Percentiles rank a stretch among this genome's conserved stretches.
These are phyloP conservation scores for Euwallacea fornicatus DNA, from an alignment of 1,140 invertebrate genomes.

Conservation along the genomic window DNA sequence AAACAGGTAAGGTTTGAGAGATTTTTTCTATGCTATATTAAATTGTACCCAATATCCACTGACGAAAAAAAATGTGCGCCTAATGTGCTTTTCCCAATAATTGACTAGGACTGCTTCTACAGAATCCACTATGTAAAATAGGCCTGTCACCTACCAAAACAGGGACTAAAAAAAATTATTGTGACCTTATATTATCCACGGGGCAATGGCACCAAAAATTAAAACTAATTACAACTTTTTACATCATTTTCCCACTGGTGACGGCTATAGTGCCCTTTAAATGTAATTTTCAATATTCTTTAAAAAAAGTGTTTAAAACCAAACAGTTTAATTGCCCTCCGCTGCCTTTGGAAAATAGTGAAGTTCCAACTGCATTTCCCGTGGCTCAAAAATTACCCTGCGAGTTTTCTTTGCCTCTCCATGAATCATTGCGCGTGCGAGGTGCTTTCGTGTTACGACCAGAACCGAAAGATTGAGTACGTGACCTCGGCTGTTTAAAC, in stretches of 20 bases:
- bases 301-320: too few relatives aligned
- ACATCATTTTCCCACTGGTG: conserved; percentile 17
- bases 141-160: conserved; percentile 21
- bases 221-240: conserved; percentile 40
- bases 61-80: too few relatives aligned
- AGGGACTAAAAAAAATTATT: conserved; percentile 45
- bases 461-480: conserved; percentile 53
- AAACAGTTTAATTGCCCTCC: too few relatives aligned
- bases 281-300: too few relatives aligned
- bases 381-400: conserved; percentile 10
- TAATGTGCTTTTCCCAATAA: neutral
- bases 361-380: too few relatives aligned
- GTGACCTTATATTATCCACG: conserved; percentile 38
- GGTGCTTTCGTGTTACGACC: conserved; percentile 50
- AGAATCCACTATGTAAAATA: conserved; percentile 19
- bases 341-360: too few relatives aligned
- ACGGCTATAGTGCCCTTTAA: too few relatives aligned
- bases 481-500: conserved; percentile 45
- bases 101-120: neutral
- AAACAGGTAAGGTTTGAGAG: too few relatives aligned
- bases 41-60: too few relatives aligned
- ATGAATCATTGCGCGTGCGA: conserved; percentile 45
- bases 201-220: conserved; percentile 46
- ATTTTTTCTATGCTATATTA: too few relatives aligned
- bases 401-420: conserved; percentile 46